A percentile compares a stretch with the other conserved stretches of the same genome.
Evolutionary conservation across 2,113 vertebrate species (phyloP).

Genomic region (Terrapene triunguis): DNA sequence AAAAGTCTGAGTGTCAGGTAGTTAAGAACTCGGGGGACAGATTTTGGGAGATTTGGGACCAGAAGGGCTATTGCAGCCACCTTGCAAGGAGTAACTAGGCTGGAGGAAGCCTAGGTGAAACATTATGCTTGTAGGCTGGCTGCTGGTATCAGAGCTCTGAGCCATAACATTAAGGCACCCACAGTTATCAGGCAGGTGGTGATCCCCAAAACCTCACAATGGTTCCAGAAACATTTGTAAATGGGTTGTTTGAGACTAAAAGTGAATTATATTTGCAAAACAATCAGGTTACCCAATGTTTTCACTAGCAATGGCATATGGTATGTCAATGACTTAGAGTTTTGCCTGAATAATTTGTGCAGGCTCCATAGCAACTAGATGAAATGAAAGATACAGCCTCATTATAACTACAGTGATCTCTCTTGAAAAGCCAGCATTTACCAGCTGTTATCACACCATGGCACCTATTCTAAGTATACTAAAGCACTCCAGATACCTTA

Average conservation of each 20-base stretch:
- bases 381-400: neutral
- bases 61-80: neutral
- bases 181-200: neutral
- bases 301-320: neutral
- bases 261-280: neutral
- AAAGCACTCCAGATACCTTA: neutral
- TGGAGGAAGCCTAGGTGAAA: neutral
- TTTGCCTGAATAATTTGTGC: neutral
- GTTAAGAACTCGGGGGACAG: neutral
- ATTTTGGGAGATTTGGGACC: neutral
- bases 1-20: neutral
- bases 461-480: neutral
- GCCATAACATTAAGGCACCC: neutral
- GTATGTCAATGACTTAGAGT: neutral
- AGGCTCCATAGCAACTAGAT: conserved; percentile 44
- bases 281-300: neutral
- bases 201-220: neutral
- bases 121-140: neutral
- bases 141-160: neutral
- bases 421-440: neutral
- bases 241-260: neutral
- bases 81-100: neutral
- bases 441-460: fast-evolving
- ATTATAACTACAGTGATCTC: neutral
- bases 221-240: neutral